A percentile compares a stretch with the other conserved stretches of the same genome.
phyloP scores from a whole-genome alignment of 2,113 vertebrate genomes.

The Glaucidium brasilianum region DNA sequence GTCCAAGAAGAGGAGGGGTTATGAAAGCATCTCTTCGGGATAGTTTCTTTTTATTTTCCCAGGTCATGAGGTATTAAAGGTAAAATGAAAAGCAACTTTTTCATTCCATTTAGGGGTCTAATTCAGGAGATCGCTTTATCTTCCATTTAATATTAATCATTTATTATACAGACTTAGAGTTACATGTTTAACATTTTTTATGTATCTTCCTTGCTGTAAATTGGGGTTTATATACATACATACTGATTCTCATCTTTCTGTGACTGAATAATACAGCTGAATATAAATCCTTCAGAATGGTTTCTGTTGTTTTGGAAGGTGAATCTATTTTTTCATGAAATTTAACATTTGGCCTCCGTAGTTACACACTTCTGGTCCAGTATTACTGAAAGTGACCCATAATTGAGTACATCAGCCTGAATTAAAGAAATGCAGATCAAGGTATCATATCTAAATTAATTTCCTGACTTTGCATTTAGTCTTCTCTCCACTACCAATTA shows the following conservation, averaged over 20 bases:
- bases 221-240: not conserved
- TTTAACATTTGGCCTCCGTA: not conserved
- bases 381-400: not conserved
- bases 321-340: not conserved
- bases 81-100: not conserved
- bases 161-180: not conserved
- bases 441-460: constrained; percentile 42
- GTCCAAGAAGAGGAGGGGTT: not conserved
- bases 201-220: not conserved
- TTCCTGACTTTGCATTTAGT: constrained; percentile 8
- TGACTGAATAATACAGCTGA: not conserved
- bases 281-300: not conserved
- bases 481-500: not conserved
- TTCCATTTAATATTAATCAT: not conserved
- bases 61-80: not conserved
- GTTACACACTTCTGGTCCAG: not conserved
- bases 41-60: not conserved
- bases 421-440: constrained; percentile 24
- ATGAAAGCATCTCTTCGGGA: not conserved
- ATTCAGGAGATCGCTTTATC: not conserved
- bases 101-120: not conserved
- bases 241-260: not conserved
- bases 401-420: not conserved
- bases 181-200: not conserved
- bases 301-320: not conserved